These are phyloP conservation scores for Euphonia xanthogaster DNA, from an alignment of 2,797 vertebrate species.

Conservation along the genomic window DNA sequence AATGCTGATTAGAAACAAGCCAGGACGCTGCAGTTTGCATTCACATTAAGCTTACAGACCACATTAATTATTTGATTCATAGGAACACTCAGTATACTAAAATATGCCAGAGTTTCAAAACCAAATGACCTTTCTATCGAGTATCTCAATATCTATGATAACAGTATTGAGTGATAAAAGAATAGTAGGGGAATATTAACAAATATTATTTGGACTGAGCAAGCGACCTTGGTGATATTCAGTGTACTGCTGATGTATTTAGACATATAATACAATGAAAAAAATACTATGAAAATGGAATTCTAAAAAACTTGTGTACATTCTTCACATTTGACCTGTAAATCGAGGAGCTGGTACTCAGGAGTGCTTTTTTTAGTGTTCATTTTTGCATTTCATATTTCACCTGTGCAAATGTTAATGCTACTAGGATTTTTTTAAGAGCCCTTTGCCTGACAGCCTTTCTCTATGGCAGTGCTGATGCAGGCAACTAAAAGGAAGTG, in stretches of 20 bases:
- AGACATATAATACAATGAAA: background rate
- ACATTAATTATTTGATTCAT: constrained; percentile 56
- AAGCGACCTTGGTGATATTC: constrained; percentile 8
- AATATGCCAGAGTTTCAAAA: constrained; percentile 28
- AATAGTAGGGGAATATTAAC: background rate
- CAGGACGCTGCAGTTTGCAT: constrained; percentile 55
- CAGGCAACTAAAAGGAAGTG: background rate
- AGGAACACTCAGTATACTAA: constrained; percentile 15
- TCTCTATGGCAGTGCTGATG: background rate
- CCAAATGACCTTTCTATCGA: background rate
- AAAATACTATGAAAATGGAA: background rate
- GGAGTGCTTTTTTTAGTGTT: background rate
- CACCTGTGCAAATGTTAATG: constrained; percentile 2
- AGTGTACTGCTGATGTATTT: background rate
- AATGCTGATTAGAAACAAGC: constrained; percentile 74
- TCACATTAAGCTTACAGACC: constrained; percentile 42
- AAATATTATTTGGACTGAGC: constrained; percentile 21
- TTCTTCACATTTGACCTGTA: background rate
- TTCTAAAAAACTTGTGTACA: background rate
- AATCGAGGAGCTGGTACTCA: background rate
- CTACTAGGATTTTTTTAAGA: background rate
- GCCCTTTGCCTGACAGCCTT: background rate
- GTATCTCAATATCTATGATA: background rate
- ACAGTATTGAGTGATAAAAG: background rate
- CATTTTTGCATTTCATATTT: constrained; percentile 23